A percentile compares a stretch with the other conserved stretches of the same genome.
phyloP scores from a whole-genome alignment of 1,140 invertebrate genomes.

The Ips nitidus region DNA sequence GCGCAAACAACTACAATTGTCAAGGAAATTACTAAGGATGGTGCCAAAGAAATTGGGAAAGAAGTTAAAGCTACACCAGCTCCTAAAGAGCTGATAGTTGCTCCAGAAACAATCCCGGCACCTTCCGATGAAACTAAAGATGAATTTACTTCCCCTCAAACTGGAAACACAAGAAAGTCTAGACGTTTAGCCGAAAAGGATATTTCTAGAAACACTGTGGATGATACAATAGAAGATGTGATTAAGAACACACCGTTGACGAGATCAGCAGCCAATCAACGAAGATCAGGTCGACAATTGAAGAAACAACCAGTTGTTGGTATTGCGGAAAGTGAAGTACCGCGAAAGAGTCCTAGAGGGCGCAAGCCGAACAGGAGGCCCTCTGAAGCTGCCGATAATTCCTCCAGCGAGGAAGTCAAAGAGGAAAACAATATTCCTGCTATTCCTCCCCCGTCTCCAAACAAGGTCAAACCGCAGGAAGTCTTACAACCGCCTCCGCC shows the following conservation, averaged over 20 bases:
- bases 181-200: constrained; percentile 78
- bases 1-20: constrained; percentile 54
- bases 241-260: constrained; percentile 62
- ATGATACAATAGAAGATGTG: constrained; percentile 86
- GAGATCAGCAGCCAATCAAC: constrained; percentile 47
- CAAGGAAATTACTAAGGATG: constrained; percentile 53
- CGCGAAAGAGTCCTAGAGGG: constrained; percentile 62
- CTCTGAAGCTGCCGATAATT: constrained; percentile 65
- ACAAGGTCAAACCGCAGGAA: constrained; percentile 1
- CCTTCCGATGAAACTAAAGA: constrained; percentile 59
- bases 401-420: constrained; percentile 51
- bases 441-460: constrained; percentile 40
- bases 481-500: constrained; percentile 34
- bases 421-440: constrained; percentile 51
- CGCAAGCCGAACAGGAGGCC: constrained; percentile 61
- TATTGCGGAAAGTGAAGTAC: constrained; percentile 41
- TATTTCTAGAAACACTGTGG: constrained; percentile 68
- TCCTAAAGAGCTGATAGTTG: constrained; percentile 13
- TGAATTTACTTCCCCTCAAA: constrained; percentile 61
- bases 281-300: constrained; percentile 42
- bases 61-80: constrained; percentile 23
- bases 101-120: constrained; percentile 23
- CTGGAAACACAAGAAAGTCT: constrained; percentile 72
- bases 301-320: constrained; percentile 45
- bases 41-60: constrained; percentile 42